These are phyloP conservation scores for Aporrectodea caliginosa DNA, from an alignment of 1,140 invertebrate genomes.

Conservation along the genomic window DNA sequence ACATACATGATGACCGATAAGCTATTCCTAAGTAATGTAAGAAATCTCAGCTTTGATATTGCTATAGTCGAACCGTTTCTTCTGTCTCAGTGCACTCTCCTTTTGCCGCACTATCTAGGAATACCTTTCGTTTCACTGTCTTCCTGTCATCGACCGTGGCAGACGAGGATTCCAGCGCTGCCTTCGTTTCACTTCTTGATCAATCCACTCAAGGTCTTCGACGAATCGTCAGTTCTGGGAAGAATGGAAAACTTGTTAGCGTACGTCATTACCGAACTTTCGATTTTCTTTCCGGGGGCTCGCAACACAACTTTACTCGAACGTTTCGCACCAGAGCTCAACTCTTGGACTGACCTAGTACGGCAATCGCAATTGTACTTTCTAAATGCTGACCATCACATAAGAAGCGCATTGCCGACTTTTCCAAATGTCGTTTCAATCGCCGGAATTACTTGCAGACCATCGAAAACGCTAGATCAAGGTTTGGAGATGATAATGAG, in stretches of 20 bases:
- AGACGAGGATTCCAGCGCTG: background rate
- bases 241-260: no score
- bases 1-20: background rate
- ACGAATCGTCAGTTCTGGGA: no score
- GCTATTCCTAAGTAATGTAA: background rate
- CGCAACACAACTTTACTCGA: no score
- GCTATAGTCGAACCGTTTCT: background rate
- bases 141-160: background rate
- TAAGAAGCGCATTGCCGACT: no score
- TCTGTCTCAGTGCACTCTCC: background rate
- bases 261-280: no score
- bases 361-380: conserved; percentile 6
- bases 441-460: no score
- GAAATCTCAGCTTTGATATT: background rate
- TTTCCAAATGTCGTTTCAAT: no score
- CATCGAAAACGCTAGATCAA: no score
- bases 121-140: background rate
- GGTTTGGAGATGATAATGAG: no score
- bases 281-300: no score
- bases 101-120: background rate
- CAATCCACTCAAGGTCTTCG: no score
- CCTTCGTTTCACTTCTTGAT: conserved; percentile 3
- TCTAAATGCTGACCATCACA: conserved; percentile 35
- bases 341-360: background rate
- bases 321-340: background rate